Evolutionary conservation across 2,797 vertebrate genomes (phyloP).

Genomic region (Sebastes ruberrimus): DNA sequence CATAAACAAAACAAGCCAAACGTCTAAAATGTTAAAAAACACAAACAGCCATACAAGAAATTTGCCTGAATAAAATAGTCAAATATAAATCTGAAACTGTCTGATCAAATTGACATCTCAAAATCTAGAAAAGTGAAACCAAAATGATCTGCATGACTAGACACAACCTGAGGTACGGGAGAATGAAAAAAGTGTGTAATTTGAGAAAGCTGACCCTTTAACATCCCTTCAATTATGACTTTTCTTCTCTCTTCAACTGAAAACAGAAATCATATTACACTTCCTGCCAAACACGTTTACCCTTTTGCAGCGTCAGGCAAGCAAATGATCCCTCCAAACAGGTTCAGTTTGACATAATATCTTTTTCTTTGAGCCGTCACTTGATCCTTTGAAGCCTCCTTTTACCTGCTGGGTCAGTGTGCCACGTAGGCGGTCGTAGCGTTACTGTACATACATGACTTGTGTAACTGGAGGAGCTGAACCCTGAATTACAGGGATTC

Average conservation of each 20-base stretch:
- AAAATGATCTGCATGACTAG: conserved; percentile 23
- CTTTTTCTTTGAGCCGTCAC: conserved; percentile 45
- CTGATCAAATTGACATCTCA: neutral
- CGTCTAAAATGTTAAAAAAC: neutral
- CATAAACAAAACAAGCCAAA: neutral
- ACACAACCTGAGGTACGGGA: conserved; percentile 15
- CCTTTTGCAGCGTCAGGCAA: conserved; percentile 30
- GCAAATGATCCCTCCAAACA: conserved; percentile 25
- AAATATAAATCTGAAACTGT: no score
- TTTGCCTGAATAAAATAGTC: no score
- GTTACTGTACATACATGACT: conserved; percentile 45
- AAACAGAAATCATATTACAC: conserved; percentile 47
- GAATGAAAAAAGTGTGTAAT: conserved; percentile 22
- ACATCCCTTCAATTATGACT: conserved; percentile 39
- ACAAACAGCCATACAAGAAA: no score
- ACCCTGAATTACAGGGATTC: conserved; percentile 33
- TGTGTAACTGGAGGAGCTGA: conserved; percentile 4
- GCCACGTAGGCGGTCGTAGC: conserved; percentile 10
- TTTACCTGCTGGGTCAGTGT: conserved; percentile 67
- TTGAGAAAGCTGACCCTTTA: conserved; percentile 49
- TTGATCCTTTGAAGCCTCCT: conserved; percentile 37
- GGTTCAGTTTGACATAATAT: conserved; percentile 35
- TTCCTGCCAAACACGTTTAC: conserved; percentile 64
- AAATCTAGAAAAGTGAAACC: conserved; percentile 8
- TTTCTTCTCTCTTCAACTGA: conserved; percentile 16